Percentiles rank a stretch among this genome's conserved stretches.
Conservation (phyloP, 2,888 invertebrate species). For the Ariolimax columbianus region DNA sequence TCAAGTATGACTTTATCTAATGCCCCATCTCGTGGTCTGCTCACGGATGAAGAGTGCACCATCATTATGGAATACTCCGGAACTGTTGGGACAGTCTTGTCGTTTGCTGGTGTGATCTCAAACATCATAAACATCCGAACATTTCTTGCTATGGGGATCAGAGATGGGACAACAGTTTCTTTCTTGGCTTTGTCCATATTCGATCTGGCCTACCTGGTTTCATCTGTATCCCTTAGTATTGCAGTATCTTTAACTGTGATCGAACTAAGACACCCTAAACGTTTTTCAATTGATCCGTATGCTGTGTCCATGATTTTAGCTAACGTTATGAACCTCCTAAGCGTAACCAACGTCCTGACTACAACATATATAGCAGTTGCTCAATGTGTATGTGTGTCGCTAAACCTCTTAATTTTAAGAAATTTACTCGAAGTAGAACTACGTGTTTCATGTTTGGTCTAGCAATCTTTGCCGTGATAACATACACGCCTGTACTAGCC, state of each 20-base stretch:
- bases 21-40: not conserved
- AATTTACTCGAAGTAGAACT: not conserved
- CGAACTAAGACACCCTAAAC: not conserved
- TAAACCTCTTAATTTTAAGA: constrained; percentile 23
- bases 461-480: not conserved
- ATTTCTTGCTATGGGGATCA: constrained; percentile 15
- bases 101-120: not conserved
- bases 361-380: constrained; percentile 14
- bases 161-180: constrained; percentile 5
- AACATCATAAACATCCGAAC: constrained; percentile 29
- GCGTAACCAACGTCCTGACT: constrained; percentile 23
- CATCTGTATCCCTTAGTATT: not conserved
- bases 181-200: not conserved
- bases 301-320: not conserved
- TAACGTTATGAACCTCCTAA: not conserved
- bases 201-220: not conserved
- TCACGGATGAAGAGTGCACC: not conserved
- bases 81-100: not conserved
- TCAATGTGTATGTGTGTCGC: constrained; percentile 6
- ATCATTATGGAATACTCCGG: not conserved
- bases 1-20: not conserved
- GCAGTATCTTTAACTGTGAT: no score
- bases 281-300: not conserved
- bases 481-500: not conserved
- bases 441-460: not conserved